phyloP scores from a whole-genome alignment of 1,140 invertebrate species.

The Araneus ventricosus region DNA sequence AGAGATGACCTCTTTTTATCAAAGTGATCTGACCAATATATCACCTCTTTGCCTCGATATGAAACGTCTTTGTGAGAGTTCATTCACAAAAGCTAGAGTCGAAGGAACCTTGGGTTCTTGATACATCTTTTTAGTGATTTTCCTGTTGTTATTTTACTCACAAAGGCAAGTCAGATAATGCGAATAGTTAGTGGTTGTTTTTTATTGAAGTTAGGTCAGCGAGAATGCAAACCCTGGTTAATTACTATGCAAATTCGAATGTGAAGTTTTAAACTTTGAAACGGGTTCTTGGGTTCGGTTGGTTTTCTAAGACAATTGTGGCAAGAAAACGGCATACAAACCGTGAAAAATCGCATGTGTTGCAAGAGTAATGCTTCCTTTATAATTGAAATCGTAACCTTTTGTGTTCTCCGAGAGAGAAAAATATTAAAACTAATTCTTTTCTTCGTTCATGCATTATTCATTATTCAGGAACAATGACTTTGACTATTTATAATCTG shows the following conservation, averaged over 20 bases:
- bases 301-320: not conserved
- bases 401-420: not conserved
- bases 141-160: too few relatives aligned
- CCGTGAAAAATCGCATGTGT: not conserved
- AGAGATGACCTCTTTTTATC: too few relatives aligned
- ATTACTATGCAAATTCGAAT: not conserved
- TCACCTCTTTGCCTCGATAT: too few relatives aligned
- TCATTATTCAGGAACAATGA: not conserved
- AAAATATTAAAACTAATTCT: not conserved
- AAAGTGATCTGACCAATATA: too few relatives aligned
- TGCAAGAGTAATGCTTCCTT: not conserved
- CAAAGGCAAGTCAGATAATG: not conserved
- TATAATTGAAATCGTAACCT: not conserved
- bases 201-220: not conserved
- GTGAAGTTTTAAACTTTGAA: not conserved
- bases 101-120: too few relatives aligned
- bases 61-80: too few relatives aligned
- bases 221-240: not conserved
- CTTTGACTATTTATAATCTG: not conserved
- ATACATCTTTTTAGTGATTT: too few relatives aligned
- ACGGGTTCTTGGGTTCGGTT: not conserved
- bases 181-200: not conserved
- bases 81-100: too few relatives aligned
- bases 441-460: not conserved
- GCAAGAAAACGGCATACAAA: not conserved